These are phyloP conservation scores for Monopterus albus DNA, from an alignment of 2,113 vertebrate species.

Conservation along the genomic window DNA sequence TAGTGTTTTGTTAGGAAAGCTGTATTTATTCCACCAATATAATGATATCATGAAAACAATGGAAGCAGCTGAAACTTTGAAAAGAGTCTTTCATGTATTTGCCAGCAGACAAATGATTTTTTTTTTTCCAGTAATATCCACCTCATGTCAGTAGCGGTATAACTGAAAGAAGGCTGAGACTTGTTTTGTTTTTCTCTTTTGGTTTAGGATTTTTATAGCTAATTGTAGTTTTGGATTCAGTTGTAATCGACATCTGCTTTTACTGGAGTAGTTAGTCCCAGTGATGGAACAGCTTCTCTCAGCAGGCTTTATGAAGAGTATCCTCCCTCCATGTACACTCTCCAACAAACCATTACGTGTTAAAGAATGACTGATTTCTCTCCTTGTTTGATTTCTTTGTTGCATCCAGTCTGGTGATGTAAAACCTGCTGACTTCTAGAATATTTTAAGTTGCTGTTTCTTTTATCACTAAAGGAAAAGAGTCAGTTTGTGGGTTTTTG, in stretches of 20 bases:
- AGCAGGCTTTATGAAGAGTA: slow-evolving; percentile 45
- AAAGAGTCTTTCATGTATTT: no score
- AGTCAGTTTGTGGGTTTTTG: neutral
- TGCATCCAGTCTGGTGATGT: neutral
- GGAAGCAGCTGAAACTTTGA: neutral
- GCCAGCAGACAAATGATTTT: neutral
- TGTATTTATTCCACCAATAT: slow-evolving; percentile 28
- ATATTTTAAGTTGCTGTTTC: neutral
- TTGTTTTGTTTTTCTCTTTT: no score
- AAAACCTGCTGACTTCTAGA: neutral
- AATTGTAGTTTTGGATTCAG: neutral
- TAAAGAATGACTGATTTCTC: neutral
- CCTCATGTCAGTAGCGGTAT: neutral
- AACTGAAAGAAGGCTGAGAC: neutral
- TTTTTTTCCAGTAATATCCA: neutral
- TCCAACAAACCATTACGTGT: no score
- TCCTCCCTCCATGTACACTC: no score
- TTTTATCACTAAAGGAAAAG: neutral
- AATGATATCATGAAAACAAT: slow-evolving; percentile 12
- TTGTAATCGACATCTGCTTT: neutral
- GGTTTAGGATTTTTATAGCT: neutral
- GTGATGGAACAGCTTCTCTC: slow-evolving; percentile 59
- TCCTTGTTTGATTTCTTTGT: neutral
- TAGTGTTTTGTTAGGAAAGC: slow-evolving; percentile 21
- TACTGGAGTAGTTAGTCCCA: neutral